Conservation (phyloP, 2,113 vertebrate genomes). For the Jaculus jaculus region DNA sequence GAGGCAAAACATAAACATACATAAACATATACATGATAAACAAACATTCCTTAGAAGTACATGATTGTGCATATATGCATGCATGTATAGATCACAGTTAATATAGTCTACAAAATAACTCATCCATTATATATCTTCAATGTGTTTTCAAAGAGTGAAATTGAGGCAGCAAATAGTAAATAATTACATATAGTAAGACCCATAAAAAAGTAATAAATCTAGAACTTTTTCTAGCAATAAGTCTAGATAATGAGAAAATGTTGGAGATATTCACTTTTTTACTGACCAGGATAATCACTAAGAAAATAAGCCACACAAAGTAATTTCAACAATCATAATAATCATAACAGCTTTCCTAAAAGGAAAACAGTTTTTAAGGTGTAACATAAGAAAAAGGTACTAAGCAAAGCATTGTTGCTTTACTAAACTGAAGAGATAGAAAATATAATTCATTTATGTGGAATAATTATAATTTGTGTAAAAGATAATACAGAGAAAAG, state of each 20-base stretch:
- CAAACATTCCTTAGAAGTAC: not conserved
- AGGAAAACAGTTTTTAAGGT: not conserved
- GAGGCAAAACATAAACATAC: not conserved
- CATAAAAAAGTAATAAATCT: not conserved
- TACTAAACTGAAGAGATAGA: not conserved
- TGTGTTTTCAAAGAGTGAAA: not conserved
- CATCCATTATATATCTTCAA: not conserved
- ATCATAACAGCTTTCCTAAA: not conserved
- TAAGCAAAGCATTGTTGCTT: not conserved
- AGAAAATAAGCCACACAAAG: not conserved
- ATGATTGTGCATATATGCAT: not conserved
- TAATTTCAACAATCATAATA: not conserved
- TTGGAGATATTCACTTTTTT: not conserved
- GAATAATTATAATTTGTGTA: conserved; percentile 18
- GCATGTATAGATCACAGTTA: not conserved
- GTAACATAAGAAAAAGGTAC: not conserved
- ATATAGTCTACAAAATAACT: not conserved
- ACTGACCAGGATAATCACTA: not conserved
- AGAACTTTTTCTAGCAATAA: not conserved
- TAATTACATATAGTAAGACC: not conserved
- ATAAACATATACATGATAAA: not conserved
- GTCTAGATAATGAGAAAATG: not conserved
- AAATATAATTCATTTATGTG: not conserved
- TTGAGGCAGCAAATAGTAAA: not conserved
- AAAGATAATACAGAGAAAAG: not conserved